phyloP scores from a whole-genome alignment of 1,140 invertebrate genomes.

The Oryzaephilus surinamensis region DNA sequence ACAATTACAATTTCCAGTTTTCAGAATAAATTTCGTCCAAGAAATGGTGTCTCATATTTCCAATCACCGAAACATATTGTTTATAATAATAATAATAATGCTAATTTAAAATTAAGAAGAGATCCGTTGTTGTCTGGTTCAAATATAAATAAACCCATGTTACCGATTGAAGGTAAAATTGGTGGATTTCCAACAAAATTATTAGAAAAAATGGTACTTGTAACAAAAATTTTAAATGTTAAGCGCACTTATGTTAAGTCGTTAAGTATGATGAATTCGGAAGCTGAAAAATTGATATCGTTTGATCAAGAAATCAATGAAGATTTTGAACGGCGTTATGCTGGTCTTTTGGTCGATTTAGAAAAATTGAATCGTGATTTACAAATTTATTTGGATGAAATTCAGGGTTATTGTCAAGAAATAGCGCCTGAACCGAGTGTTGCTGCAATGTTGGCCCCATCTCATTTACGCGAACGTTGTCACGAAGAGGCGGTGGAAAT shows the following conservation, averaged over 20 bases:
- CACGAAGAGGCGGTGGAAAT: slow-evolving; percentile 71
- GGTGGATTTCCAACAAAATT: slow-evolving; percentile 79
- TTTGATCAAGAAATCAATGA: slow-evolving; percentile 64
- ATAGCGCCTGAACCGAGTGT: slow-evolving; percentile 79
- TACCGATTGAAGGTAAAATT: slow-evolving; percentile 41
- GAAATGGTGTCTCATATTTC: slow-evolving; percentile 49
- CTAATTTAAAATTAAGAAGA: slow-evolving; percentile 37
- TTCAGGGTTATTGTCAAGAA: slow-evolving; percentile 77
- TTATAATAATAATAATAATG: no score
- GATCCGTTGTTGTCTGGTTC: slow-evolving; percentile 43
- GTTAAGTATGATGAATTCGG: slow-evolving; percentile 79
- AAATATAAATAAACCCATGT: slow-evolving; percentile 35
- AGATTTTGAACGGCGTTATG: slow-evolving; percentile 86
- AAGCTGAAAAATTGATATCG: slow-evolving; percentile 78
- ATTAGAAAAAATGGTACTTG: slow-evolving; percentile 74
- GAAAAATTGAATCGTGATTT: slow-evolving; percentile 86
- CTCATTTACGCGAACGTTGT: slow-evolving; percentile 77
- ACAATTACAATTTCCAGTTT: slow-evolving; percentile 82
- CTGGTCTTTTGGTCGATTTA: slow-evolving; percentile 77
- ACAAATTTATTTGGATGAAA: slow-evolving; percentile 71
- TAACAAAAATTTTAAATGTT: slow-evolving; percentile 73
- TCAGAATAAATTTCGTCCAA: slow-evolving; percentile 68
- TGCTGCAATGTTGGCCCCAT: slow-evolving; percentile 78
- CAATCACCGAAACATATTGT: slow-evolving; percentile 30
- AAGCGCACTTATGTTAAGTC: slow-evolving; percentile 75